Evolutionary conservation across 2,797 vertebrate genomes (phyloP), one percentile per base, ranked within the genome.

Genomic region (Benthosema pterotum): DNA sequence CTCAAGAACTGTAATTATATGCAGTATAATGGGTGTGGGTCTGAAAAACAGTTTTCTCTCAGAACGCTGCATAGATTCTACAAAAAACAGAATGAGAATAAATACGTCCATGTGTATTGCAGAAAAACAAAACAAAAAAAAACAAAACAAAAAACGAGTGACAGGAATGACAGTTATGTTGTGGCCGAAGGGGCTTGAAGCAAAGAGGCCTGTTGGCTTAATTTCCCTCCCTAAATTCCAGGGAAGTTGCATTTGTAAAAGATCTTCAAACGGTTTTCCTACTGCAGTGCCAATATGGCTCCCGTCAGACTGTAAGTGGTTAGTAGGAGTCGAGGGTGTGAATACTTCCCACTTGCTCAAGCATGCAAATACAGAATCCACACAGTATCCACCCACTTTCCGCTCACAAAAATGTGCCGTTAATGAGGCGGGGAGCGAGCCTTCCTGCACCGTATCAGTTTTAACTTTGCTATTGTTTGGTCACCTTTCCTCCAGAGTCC

Each of bases 381-480:
- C 58, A 55, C 79, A 38, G 28, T 32, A 32, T 32, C 82, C 82
- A 72, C 77, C 63, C 77, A 60, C 46, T 75, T 25, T 84, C 77
- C 82, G 77, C 67, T 69, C 42, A 4, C 54, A 2, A 55, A 83
- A 76, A 84, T 82, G n/a, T 72, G 68, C 72, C 78, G 14, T 25
- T 83, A 78, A 80, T 81, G 68, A 84, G 77, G 51, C 69, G 25
- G 1, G 1, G 3, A 5, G 6, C 69, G 22, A 51, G 63, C 69
- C 5, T 60, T 14, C 13, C 71, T 54, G 0, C 3, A 22, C 13
- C 7, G 43, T 77, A 73, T 83, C 74, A 45, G 69, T 80, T 13
- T 74, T 75, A 75, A 77, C 70, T 67, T 56, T 70, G 65, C 66
- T 76, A 52, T 81, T 86, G 75, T 80, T 78, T 81, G 75, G 71